These are phyloP conservation scores for Pelodiscus sinensis DNA, from an alignment of 2,113 vertebrate species.

Conservation along the genomic window DNA sequence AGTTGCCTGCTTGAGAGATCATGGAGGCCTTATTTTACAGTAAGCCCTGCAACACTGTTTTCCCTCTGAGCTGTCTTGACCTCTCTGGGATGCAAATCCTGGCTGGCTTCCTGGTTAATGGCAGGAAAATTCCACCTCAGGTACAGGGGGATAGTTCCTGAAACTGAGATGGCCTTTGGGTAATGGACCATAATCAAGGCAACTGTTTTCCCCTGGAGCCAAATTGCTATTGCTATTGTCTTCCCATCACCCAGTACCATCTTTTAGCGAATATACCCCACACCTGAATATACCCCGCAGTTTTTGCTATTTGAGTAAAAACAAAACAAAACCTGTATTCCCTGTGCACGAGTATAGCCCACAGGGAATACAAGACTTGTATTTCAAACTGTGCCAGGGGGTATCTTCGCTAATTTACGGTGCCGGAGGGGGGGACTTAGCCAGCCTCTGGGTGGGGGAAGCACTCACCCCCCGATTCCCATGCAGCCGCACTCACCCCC, in stretches of 20 bases:
- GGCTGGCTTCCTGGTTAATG: not conserved
- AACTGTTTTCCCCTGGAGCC: accelerated
- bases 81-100: not conserved
- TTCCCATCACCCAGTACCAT: not conserved
- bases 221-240: not conserved
- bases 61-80: not conserved
- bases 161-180: accelerated
- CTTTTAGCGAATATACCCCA: no score
- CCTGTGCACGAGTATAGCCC: no score
- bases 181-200: accelerated
- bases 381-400: no score
- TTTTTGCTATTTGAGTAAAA: no score
- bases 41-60: not conserved
- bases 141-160: accelerated
- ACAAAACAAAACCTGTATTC: no score
- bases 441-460: no score
- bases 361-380: no score
- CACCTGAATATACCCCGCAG: no score
- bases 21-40: not conserved
- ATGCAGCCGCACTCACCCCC: no score
- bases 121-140: not conserved
- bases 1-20: not conserved
- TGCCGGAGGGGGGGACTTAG: no score
- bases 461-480: no score
- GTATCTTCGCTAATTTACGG: no score